A percentile compares a stretch with the other conserved stretches of the same genome.
Evolutionary conservation across 2,113 vertebrate genomes (phyloP).

Genomic region (Polypterus senegalus): DNA sequence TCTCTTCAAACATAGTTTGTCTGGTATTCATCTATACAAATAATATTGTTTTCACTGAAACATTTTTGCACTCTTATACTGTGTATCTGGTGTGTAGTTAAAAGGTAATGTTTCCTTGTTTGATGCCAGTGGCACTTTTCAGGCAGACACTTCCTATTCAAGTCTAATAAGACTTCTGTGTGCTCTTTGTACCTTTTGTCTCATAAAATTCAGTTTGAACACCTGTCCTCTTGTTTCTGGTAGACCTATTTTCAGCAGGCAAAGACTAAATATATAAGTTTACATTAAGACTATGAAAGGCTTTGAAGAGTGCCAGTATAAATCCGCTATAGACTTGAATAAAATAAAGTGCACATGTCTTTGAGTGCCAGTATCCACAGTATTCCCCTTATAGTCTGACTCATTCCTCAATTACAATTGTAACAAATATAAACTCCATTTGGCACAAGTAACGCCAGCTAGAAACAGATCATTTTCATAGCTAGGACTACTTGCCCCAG

Average conservation of each 20-base stretch:
- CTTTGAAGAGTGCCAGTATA: too few species aligned
- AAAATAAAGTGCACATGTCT: too few species aligned
- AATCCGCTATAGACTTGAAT: too few species aligned
- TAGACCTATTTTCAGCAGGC: not conserved
- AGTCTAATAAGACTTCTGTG: not conserved
- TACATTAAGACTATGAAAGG: not conserved
- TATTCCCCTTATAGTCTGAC: conserved; percentile 17
- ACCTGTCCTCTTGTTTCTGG: not conserved
- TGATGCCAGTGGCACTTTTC: not conserved
- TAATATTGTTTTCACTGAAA: not conserved
- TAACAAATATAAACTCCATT: conserved; percentile 19
- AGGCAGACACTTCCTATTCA: not conserved
- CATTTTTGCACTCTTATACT: not conserved
- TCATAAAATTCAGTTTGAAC: not conserved
- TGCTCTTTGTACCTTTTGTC: not conserved
- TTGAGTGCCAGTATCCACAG: not conserved
- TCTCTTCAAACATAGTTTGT: not conserved
- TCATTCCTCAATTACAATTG: conserved; percentile 30
- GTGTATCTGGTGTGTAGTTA: not conserved
- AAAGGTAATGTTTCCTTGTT: not conserved
- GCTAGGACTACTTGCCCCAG: conserved; percentile 6
- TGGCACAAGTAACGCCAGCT: conserved; percentile 12
- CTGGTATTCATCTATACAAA: not conserved
- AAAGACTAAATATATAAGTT: not conserved
- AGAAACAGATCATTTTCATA: conserved; percentile 15